Percentiles rank a stretch among this genome's conserved stretches.
Conservation (phyloP, 1,140 invertebrate genomes). For the Ceratina australensis region DNA sequence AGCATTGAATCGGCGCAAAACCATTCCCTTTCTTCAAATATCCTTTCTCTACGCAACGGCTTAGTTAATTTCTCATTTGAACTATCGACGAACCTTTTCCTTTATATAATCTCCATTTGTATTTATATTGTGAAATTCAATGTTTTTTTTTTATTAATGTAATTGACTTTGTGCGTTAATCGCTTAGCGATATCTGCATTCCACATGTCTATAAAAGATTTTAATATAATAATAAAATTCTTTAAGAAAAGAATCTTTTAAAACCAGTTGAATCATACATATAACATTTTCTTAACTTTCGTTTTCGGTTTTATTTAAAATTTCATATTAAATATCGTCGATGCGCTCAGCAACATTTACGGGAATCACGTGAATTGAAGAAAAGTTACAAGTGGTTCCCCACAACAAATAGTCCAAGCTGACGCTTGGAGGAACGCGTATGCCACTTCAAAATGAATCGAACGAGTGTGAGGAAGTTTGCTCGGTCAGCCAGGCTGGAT, state of each 20-base stretch:
- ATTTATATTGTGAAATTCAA: not conserved
- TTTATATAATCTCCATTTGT: not conserved
- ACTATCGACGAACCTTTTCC: constrained; percentile 16
- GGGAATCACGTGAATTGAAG: constrained; percentile 25
- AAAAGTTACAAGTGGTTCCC: constrained; percentile 45
- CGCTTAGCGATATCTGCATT: not conserved
- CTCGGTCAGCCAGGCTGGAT: constrained; percentile 52
- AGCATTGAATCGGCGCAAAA: constrained; percentile 39
- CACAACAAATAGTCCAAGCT: constrained; percentile 52
- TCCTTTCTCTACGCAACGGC: not conserved
- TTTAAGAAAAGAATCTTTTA: not conserved
- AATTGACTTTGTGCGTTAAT: too few species aligned
- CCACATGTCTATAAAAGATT: not conserved
- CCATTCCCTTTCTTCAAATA: not conserved
- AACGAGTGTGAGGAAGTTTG: constrained; percentile 57
- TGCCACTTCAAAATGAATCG: constrained; percentile 30
- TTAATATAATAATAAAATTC: not conserved
- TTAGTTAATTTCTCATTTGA: constrained; percentile 2
- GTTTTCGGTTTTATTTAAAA: not conserved
- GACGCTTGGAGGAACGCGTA: constrained; percentile 40
- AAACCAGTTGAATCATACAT: not conserved
- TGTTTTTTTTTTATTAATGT: too few species aligned
- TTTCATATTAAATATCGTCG: not conserved
- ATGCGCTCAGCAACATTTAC: not conserved
- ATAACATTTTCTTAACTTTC: not conserved